A percentile compares a stretch with the other conserved stretches of the same genome.
Evolutionary conservation across 2,888 invertebrate genomes (phyloP).

Genomic region (Lottia gigantea): DNA sequence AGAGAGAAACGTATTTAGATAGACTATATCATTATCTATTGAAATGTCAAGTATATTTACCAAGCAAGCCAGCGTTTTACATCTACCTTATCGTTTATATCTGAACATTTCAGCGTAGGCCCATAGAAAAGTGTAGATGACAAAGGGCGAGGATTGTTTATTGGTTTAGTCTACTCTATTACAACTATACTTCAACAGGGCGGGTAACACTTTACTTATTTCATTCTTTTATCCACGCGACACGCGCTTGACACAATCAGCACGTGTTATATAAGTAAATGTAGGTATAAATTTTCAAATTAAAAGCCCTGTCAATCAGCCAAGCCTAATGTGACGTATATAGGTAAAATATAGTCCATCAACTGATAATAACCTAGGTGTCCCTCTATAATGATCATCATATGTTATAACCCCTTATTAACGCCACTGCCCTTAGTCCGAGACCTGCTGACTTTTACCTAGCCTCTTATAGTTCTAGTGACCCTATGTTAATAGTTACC

Average conservation of each 20-base stretch:
- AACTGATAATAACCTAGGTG: too few relatives aligned
- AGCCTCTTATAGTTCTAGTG: too few relatives aligned
- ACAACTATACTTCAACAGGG: background rate
- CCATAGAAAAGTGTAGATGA: too few relatives aligned
- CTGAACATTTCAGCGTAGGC: background rate
- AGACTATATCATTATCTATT: background rate
- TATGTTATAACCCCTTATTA: too few relatives aligned
- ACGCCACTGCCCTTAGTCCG: too few relatives aligned
- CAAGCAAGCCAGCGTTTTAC: background rate
- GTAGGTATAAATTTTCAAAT: background rate
- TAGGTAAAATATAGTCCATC: too few relatives aligned
- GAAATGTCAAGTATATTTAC: background rate
- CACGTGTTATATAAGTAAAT: slow-evolving; percentile 2
- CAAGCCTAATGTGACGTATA: background rate
- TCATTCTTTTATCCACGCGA: background rate
- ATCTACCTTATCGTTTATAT: background rate
- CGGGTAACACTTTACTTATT: background rate
- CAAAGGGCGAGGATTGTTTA: background rate
- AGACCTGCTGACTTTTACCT: too few relatives aligned
- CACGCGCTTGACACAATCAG: background rate
- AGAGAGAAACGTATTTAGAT: slow-evolving; percentile 1
- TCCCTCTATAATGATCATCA: too few relatives aligned
- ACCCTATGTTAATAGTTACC: too few relatives aligned
- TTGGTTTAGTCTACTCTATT: background rate
- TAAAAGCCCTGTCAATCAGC: background rate